These are phyloP conservation scores for Zelleria hepariella DNA, from an alignment of 2,888 invertebrate genomes.

Conservation along the genomic window DNA sequence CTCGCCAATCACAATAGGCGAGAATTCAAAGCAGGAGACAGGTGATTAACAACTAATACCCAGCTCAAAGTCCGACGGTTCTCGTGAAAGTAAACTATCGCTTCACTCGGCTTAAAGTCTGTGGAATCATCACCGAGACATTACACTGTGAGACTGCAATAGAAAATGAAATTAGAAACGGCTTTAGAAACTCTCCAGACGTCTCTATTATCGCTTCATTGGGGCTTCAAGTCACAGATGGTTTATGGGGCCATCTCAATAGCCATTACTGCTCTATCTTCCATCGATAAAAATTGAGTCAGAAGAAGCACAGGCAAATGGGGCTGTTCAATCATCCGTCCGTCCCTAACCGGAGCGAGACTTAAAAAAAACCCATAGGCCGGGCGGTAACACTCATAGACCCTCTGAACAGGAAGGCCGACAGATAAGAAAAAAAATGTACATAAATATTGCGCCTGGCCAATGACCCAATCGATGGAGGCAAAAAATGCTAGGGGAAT, in stretches of 20 bases:
- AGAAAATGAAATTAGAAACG: neutral
- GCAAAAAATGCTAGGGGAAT: slow-evolving; percentile 7
- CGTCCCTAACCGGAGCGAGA: neutral
- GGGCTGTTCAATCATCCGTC: neutral
- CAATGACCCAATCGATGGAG: slow-evolving; percentile 3
- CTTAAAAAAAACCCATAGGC: neutral
- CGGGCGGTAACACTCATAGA: neutral
- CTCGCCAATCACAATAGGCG: neutral
- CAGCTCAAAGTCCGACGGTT: neutral
- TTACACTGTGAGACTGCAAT: neutral
- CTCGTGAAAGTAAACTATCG: neutral
- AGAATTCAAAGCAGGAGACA: neutral
- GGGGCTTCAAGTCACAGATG: neutral
- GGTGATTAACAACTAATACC: neutral
- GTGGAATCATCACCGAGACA: neutral
- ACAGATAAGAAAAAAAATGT: neutral
- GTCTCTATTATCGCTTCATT: neutral
- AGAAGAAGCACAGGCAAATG: neutral
- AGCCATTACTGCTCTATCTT: neutral
- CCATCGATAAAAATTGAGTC: neutral
- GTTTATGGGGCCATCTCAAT: neutral
- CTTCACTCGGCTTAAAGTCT: neutral
- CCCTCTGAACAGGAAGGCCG: neutral
- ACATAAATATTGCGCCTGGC: slow-evolving; percentile 4
- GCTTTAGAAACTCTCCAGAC: neutral